phyloP scores from a whole-genome alignment of 2,113 vertebrate genomes.

The Ramphastos sulfuratus region DNA sequence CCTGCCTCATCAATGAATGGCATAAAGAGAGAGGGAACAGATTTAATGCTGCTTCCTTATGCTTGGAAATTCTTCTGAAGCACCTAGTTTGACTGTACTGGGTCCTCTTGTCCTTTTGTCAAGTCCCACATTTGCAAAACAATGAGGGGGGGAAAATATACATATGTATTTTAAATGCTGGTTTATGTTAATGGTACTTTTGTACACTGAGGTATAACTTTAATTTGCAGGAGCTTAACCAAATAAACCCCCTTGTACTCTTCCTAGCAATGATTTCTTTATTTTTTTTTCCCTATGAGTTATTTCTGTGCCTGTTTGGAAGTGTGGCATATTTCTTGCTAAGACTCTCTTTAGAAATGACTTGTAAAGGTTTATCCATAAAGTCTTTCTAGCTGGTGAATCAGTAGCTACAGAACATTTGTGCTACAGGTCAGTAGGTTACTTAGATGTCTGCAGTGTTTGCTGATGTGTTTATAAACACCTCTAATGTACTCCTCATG shows the following conservation, averaged over 20 bases:
- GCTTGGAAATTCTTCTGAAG: not conserved
- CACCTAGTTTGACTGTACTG: not conserved
- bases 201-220: not conserved
- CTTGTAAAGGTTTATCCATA: conserved; percentile 7
- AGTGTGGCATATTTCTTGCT: not conserved
- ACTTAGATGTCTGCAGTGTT: not conserved
- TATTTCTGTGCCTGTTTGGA: not conserved
- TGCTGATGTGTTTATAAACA: conserved; percentile 34
- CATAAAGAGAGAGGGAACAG: not conserved
- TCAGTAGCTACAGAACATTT: not conserved
- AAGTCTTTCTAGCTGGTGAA: not conserved
- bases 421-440: conserved; percentile 11
- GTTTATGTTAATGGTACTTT: not conserved
- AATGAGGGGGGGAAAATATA: not conserved
- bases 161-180: not conserved
- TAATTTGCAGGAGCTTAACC: not conserved
- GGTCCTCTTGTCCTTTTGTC: not conserved
- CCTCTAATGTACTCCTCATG: not conserved
- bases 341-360: not conserved
- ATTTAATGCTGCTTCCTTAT: not conserved
- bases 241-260: not conserved
- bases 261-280: not conserved
- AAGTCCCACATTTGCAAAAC: not conserved
- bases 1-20: not conserved
- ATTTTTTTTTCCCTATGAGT: not conserved